These are phyloP conservation scores for Gandaritis pyraliata DNA, from an alignment of 2,888 invertebrate species.

Conservation along the genomic window DNA sequence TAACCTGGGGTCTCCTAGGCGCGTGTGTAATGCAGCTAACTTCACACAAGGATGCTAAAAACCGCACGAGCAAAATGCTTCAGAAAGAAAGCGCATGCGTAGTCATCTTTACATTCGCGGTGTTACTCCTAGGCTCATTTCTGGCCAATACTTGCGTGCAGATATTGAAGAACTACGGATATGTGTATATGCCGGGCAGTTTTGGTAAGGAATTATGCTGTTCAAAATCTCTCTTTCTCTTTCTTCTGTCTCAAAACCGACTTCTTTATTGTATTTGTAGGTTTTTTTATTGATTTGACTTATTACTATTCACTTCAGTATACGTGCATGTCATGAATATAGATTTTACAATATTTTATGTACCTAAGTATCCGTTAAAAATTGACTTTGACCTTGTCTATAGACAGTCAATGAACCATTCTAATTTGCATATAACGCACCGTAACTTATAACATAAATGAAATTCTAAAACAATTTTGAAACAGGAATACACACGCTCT, in stretches of 20 bases:
- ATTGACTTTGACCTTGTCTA: slow-evolving; percentile 11
- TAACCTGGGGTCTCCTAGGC: slow-evolving; percentile 94
- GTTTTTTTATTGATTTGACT: background rate
- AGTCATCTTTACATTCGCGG: slow-evolving; percentile 87
- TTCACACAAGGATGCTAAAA: slow-evolving; percentile 89
- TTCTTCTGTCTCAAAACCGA: too few species aligned
- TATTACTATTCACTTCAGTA: slow-evolving; percentile 11
- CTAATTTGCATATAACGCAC: slow-evolving; percentile 5
- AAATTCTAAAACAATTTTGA: too few species aligned
- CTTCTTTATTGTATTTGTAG: too few species aligned
- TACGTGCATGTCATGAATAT: slow-evolving; percentile 10
- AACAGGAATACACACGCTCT: too few species aligned
- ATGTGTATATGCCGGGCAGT: slow-evolving; percentile 91
- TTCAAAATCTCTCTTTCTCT: too few species aligned
- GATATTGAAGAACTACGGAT: slow-evolving; percentile 89
- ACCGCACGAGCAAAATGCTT: slow-evolving; percentile 75
- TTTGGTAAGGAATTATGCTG: slow-evolving; percentile 87
- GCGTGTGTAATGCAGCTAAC: slow-evolving; percentile 92
- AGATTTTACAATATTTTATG: slow-evolving; percentile 5
- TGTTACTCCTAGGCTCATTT: slow-evolving; percentile 90
- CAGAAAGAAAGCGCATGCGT: slow-evolving; percentile 80
- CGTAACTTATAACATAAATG: background rate
- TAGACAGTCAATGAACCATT: slow-evolving; percentile 14
- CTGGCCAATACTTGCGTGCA: slow-evolving; percentile 93
- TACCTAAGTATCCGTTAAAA: slow-evolving; percentile 12